These are phyloP conservation scores for Dromiciops gliroides DNA, from an alignment of 2,113 vertebrate species.

Conservation along the genomic window DNA sequence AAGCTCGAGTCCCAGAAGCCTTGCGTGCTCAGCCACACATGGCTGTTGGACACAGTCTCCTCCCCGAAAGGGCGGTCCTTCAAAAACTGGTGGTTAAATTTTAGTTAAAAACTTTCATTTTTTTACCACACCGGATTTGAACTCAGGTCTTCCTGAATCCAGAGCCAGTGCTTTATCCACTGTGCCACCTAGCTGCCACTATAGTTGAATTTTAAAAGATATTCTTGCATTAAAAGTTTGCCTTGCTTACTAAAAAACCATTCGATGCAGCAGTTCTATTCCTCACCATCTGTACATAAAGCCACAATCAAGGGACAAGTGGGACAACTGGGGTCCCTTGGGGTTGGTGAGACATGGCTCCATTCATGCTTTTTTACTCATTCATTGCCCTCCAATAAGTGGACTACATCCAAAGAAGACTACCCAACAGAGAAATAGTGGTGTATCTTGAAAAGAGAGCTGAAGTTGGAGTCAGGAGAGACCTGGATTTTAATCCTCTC, in stretches of 20 bases:
- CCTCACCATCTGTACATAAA: conserved; percentile 56
- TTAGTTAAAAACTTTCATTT: too few species aligned
- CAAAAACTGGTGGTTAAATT: too few species aligned
- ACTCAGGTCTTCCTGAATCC: too few species aligned
- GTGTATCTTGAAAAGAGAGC: neutral
- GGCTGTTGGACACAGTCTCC: too few species aligned
- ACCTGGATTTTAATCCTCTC: neutral
- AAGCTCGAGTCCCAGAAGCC: too few species aligned
- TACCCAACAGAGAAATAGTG: neutral
- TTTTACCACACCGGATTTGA: too few species aligned
- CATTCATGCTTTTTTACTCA: neutral
- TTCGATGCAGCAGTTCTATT: conserved; percentile 36
- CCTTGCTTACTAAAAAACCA: conserved; percentile 40
- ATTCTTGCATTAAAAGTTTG: conserved; percentile 49
- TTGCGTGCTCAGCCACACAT: too few species aligned
- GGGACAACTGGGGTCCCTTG: conserved; percentile 32
- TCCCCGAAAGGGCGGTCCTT: too few species aligned
- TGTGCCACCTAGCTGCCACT: too few species aligned
- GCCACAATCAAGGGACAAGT: conserved; percentile 46
- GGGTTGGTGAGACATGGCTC: conserved; percentile 18
- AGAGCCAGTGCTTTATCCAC: too few species aligned
- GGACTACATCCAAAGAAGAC: neutral
- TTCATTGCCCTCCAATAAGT: neutral
- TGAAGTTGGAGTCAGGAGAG: neutral
- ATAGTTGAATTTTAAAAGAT: conserved; percentile 60